Percentiles rank a stretch among this genome's conserved stretches.
These are phyloP conservation scores for Sesamia inferens DNA, from an alignment of 2,888 invertebrate genomes.

Conservation along the genomic window DNA sequence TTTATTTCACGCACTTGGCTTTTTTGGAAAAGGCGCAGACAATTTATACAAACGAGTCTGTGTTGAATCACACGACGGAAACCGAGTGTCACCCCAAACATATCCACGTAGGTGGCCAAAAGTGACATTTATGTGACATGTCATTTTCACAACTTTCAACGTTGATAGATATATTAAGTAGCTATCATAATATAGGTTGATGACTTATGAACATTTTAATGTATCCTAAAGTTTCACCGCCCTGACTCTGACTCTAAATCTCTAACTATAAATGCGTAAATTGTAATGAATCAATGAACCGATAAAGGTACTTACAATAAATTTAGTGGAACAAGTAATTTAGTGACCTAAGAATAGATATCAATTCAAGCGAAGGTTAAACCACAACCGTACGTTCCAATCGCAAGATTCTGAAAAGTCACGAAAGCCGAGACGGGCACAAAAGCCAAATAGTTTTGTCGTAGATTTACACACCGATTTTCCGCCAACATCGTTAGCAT, in stretches of 20 bases:
- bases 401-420: slow-evolving; percentile 63
- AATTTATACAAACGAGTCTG: slow-evolving; percentile 29
- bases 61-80: slow-evolving; percentile 51
- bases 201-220: slow-evolving; percentile 40
- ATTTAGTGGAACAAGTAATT: slow-evolving; percentile 68
- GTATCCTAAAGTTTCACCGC: slow-evolving; percentile 11
- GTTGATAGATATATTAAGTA: slow-evolving; percentile 51
- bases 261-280: slow-evolving; percentile 12
- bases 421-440: slow-evolving; percentile 27
- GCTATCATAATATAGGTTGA: slow-evolving; percentile 41
- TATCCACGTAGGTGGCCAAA: slow-evolving; percentile 38
- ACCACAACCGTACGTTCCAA: slow-evolving; percentile 63
- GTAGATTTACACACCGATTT: slow-evolving; percentile 20
- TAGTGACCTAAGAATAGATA: slow-evolving; percentile 72
- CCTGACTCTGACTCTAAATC: no score
- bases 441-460: slow-evolving; percentile 43
- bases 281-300: slow-evolving; percentile 24
- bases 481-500: slow-evolving; percentile 20
- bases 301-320: slow-evolving; percentile 56
- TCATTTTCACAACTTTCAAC: slow-evolving; percentile 59
- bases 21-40: slow-evolving; percentile 52
- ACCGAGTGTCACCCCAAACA: slow-evolving; percentile 54
- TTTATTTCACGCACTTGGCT: slow-evolving; percentile 52
- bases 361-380: slow-evolving; percentile 72
- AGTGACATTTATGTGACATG: slow-evolving; percentile 47